A percentile compares a stretch with the other conserved stretches of the same genome.
Evolutionary conservation across 2,797 vertebrate species (phyloP).

Genomic region (Hyperoplus lanceolatus): DNA sequence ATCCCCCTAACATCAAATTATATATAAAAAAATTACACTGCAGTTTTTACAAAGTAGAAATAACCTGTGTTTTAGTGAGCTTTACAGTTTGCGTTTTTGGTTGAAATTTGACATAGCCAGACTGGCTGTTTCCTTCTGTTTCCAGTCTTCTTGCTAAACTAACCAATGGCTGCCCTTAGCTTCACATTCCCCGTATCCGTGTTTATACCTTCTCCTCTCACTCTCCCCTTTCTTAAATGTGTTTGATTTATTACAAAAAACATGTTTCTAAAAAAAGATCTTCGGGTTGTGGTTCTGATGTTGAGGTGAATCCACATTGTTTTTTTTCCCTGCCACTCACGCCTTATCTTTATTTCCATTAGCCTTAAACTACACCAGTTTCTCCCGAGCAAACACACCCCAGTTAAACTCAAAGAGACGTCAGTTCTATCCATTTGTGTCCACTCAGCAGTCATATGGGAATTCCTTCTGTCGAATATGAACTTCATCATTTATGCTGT

Average conservation of each 20-base stretch:
- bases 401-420: constrained; percentile 38
- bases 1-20: neutral
- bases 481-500: constrained; percentile 34
- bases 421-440: constrained; percentile 47
- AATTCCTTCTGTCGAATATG: constrained; percentile 42
- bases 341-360: constrained; percentile 31
- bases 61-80: constrained; percentile 5
- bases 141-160: constrained; percentile 28
- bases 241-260: constrained; percentile 36
- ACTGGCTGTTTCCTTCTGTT: neutral
- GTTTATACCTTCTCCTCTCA: constrained; percentile 22
- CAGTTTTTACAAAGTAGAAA: constrained; percentile 22
- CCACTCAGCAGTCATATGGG: constrained; percentile 35
- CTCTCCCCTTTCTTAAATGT: constrained; percentile 33
- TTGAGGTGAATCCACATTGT: constrained; percentile 31
- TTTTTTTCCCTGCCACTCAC: constrained; percentile 34
- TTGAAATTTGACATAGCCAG: no score
- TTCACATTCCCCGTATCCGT: constrained; percentile 4
- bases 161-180: neutral
- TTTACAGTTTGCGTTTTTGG: neutral
- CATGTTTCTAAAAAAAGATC: neutral
- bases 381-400: constrained; percentile 43
- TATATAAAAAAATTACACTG: neutral
- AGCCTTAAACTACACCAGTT: constrained; percentile 31
- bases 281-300: constrained; percentile 41